Percentiles rank a stretch among this genome's conserved stretches.
These are phyloP conservation scores for Agonopterix subpropinquella DNA, from an alignment of 2,888 invertebrate genomes.

Conservation along the genomic window DNA sequence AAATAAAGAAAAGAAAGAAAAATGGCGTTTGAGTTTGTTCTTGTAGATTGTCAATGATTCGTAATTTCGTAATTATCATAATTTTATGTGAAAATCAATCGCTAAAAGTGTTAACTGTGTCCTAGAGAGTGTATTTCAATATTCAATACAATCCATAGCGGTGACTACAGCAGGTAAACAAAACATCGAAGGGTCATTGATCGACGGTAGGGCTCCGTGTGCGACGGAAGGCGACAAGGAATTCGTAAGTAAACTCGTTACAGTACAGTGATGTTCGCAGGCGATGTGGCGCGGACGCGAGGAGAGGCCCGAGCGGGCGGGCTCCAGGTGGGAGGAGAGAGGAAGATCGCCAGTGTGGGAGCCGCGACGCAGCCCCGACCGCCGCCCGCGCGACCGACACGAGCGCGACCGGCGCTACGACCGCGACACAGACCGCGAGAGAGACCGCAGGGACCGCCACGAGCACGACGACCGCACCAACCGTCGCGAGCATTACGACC, in stretches of 20 bases:
- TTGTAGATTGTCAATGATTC: too few relatives aligned
- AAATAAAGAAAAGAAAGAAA: too few relatives aligned
- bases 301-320: conserved; percentile 34
- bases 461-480: conserved; percentile 22
- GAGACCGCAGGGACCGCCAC: conserved; percentile 24
- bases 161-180: conserved; percentile 49
- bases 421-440: conserved; percentile 22
- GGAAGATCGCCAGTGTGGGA: conserved; percentile 57
- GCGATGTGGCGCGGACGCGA: conserved; percentile 60
- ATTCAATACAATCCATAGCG: not conserved
- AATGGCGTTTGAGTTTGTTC: too few relatives aligned
- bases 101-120: not conserved
- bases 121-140: not conserved
- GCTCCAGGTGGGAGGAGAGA: conserved; percentile 46
- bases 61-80: too few relatives aligned
- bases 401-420: conserved; percentile 27
- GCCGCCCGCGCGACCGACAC: conserved; percentile 27
- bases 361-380: conserved; percentile 43
- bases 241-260: conserved; percentile 48
- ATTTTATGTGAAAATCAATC: too few relatives aligned
- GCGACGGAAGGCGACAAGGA: not conserved
- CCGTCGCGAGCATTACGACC: conserved; percentile 17
- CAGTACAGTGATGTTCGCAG: conserved; percentile 63
- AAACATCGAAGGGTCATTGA: conserved; percentile 36
- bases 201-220: conserved; percentile 34